Evolutionary conservation across 1,140 invertebrate genomes (phyloP).

Genomic region (Acromyrmex charruanus): DNA sequence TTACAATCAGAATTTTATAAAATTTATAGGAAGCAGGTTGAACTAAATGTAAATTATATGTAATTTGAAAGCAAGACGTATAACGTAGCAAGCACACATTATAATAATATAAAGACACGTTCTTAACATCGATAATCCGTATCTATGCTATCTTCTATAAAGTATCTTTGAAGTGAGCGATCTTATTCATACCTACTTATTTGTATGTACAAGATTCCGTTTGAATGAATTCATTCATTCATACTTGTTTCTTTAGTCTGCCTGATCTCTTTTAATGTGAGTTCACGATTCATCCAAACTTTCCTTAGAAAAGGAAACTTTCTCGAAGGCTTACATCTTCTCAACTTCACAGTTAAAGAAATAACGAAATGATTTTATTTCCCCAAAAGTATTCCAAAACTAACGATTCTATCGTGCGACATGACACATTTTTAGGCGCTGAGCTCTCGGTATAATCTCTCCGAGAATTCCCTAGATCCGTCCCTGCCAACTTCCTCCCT

Average conservation of each 20-base stretch:
- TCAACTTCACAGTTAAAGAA: background rate
- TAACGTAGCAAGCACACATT: background rate
- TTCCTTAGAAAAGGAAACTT: background rate
- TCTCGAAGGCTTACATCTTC: background rate
- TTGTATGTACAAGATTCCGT: constrained; percentile 9
- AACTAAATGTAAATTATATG: background rate
- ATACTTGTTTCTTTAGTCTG: background rate
- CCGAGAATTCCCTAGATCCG: constrained; percentile 44
- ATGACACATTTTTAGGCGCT: background rate
- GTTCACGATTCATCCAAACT: background rate
- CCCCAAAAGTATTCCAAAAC: background rate
- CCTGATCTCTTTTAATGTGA: background rate
- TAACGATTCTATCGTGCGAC: background rate
- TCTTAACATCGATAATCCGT: background rate
- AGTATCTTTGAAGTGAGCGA: background rate
- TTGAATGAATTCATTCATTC: constrained; percentile 5
- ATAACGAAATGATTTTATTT: background rate
- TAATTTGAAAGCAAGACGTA: background rate
- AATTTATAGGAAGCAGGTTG: background rate
- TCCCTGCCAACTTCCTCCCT: background rate
- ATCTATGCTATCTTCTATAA: background rate
- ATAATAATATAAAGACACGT: background rate
- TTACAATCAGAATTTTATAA: background rate
- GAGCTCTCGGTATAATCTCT: background rate
- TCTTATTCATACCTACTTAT: background rate